Base-by-base conservation (phyloP, 2,113 vertebrate genomes). In the Prinia subflava region DNA sequence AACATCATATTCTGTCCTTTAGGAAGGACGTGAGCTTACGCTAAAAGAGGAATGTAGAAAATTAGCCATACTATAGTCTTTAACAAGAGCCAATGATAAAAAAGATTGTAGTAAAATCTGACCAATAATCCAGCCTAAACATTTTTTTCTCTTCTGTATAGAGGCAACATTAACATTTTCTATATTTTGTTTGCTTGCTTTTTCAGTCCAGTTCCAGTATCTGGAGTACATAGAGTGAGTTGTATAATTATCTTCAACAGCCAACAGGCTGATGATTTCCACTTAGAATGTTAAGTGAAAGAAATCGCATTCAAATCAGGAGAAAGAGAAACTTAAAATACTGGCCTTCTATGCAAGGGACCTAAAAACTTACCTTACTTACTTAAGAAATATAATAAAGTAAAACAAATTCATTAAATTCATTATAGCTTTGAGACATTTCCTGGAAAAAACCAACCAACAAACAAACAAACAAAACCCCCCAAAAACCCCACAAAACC, bases 391-490 rank as follows among this genome's bases (percentile, higher is more conserved):
- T 25, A 20, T 2, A 47, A 17, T 17, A 30, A 24, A 68, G 7
- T 37, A 42, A 65, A 89, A 86, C 37, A 77, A 47, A 65, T 56
- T 20, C 3, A 20, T 65, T 41, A 77, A 47, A 65, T 56, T 20
- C 3, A 20, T 65, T 8, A 63, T 11, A 63, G 4, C 8, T 55
- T 53, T 59, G 57, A 80, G 28, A 37, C 2, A 31, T 35, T 67
- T 67, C 18, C 23, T 25, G 12, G 17, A 23, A 31, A 27, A 50
- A 52, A 21, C 17, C 44, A 46, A 46, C 7, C 44, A 19, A 46
- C 17, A 44, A 7, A 49, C 46, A 46, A 21, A 24, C 23, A 11
- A 15, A 1, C 8, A 3, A 7, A 14, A 55, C 4, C 0, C 27
- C 17, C 22, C 27, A 6, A 52, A 39, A 70, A 17, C 4, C 2